Conservation (phyloP, 2,113 vertebrate genomes). For the Salvelinus sp. region DNA sequence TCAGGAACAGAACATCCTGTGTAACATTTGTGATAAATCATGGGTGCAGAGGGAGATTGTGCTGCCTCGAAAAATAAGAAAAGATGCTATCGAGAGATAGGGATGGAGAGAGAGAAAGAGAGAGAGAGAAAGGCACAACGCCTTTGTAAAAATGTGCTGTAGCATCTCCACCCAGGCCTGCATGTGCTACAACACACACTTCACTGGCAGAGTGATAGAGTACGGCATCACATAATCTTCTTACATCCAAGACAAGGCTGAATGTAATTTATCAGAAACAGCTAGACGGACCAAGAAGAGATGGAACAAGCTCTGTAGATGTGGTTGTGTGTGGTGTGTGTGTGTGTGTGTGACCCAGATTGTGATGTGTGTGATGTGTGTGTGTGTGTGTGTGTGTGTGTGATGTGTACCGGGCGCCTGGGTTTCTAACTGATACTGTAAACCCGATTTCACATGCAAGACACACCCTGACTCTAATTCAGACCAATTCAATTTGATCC, state of each 20-base stretch:
- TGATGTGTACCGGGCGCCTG: background rate
- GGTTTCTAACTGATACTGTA: background rate
- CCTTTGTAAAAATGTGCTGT: conserved; percentile 36
- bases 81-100: conserved; percentile 55
- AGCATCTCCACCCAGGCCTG: conserved; percentile 45
- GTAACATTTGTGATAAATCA: conserved; percentile 69
- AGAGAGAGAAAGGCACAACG: conserved; percentile 45
- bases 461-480: conserved; percentile 49
- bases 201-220: conserved; percentile 48
- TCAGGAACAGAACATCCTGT: conserved; percentile 47
- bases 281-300: conserved; percentile 7
- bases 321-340: conserved; percentile 3
- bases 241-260: conserved; percentile 41
- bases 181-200: conserved; percentile 35
- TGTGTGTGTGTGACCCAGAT: too few species aligned
- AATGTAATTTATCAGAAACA: conserved; percentile 38
- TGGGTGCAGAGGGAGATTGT: conserved; percentile 47
- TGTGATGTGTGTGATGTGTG: background rate
- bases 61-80: conserved; percentile 55
- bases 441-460: background rate
- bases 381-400: background rate
- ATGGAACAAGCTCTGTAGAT: too few species aligned
- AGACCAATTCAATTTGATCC: conserved; percentile 64
- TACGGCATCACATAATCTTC: conserved; percentile 42
- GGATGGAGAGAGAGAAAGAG: too few species aligned